phyloP scores from a whole-genome alignment of 2,888 invertebrate species.

The Alloscopus bannaensis region DNA sequence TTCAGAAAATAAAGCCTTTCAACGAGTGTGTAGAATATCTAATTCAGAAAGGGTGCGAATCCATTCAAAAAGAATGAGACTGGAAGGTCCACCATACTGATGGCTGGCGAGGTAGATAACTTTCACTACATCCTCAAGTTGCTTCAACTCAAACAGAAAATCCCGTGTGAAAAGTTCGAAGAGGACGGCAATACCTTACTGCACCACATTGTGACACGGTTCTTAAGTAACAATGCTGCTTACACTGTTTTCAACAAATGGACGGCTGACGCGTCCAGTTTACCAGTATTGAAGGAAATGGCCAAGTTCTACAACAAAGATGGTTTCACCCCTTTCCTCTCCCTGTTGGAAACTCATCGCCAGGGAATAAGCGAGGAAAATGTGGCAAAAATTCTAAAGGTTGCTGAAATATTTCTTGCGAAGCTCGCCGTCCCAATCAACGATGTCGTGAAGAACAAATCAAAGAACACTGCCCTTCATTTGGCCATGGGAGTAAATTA shows the following conservation, averaged over 20 bases:
- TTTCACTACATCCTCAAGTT: conserved; percentile 56
- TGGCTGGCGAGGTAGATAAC: conserved; percentile 46
- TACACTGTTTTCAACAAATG: conserved; percentile 26
- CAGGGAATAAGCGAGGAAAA: neutral
- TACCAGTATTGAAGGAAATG: conserved; percentile 54
- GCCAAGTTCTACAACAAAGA: conserved; percentile 46
- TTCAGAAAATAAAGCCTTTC: conserved; percentile 48
- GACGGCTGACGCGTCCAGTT: conserved; percentile 15
- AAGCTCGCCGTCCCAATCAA: conserved; percentile 62
- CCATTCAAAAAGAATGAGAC: conserved; percentile 51
- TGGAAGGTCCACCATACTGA: conserved; percentile 47
- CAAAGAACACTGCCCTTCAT: conserved; percentile 48
- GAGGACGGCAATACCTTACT: conserved; percentile 42
- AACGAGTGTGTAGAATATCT: conserved; percentile 53
- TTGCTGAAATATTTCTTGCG: conserved; percentile 55
- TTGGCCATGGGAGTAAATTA: conserved; percentile 16
- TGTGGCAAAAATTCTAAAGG: conserved; percentile 12
- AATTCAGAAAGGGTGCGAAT: conserved; percentile 54
- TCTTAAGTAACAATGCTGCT: neutral
- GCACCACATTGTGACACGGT: conserved; percentile 41
- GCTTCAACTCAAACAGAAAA: conserved; percentile 13
- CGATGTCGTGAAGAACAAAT: conserved; percentile 31
- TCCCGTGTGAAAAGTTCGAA: conserved; percentile 23
- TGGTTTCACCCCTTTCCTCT: conserved; percentile 57
- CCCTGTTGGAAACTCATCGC: conserved; percentile 6